Conservation (phyloP, 2,113 vertebrate genomes). For the Larimichthys polyactis region DNA sequence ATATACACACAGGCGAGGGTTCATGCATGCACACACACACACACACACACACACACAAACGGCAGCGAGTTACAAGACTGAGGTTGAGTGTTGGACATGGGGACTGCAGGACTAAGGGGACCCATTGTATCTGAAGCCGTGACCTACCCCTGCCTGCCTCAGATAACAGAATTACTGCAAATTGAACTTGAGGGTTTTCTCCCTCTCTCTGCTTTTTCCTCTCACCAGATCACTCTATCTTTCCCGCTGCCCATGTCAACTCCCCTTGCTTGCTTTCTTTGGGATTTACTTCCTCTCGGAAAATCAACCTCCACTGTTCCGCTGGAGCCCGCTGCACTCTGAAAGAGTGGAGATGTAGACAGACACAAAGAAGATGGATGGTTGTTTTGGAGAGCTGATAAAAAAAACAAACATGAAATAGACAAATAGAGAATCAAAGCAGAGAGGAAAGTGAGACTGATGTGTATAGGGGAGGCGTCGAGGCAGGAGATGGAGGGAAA, state of each 20-base stretch:
- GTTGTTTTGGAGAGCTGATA: slow-evolving; percentile 27
- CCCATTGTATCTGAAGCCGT: slow-evolving; percentile 67
- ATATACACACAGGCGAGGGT: slow-evolving; percentile 13
- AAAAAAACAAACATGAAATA: slow-evolving; percentile 32
- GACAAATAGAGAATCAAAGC: slow-evolving; percentile 25
- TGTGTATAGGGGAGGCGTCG: slow-evolving; percentile 22
- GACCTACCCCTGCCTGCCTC: slow-evolving; percentile 65
- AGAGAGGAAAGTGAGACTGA: slow-evolving; percentile 43
- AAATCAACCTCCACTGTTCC: slow-evolving; percentile 54
- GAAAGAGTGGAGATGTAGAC: slow-evolving; percentile 6
- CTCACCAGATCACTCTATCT: slow-evolving; percentile 50
- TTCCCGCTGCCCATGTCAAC: slow-evolving; percentile 31
- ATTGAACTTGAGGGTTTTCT: slow-evolving; percentile 77
- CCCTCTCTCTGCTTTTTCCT: slow-evolving; percentile 44
- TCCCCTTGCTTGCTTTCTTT: slow-evolving; percentile 31
- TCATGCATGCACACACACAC: slow-evolving; percentile 16
- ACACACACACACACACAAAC: slow-evolving; percentile 18
- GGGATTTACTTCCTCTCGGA: slow-evolving; percentile 62
- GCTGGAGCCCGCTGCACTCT: slow-evolving; percentile 27
- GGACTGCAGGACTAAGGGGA: slow-evolving; percentile 38
- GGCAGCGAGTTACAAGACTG: slow-evolving; percentile 29
- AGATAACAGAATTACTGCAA: slow-evolving; percentile 86
- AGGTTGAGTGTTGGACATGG: slow-evolving; percentile 49
- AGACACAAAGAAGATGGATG: slow-evolving; percentile 34
- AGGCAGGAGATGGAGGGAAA: slow-evolving; percentile 37